Evolutionary conservation across 2,888 invertebrate species (phyloP).

Genomic region (Sinhomidia bicolor): DNA sequence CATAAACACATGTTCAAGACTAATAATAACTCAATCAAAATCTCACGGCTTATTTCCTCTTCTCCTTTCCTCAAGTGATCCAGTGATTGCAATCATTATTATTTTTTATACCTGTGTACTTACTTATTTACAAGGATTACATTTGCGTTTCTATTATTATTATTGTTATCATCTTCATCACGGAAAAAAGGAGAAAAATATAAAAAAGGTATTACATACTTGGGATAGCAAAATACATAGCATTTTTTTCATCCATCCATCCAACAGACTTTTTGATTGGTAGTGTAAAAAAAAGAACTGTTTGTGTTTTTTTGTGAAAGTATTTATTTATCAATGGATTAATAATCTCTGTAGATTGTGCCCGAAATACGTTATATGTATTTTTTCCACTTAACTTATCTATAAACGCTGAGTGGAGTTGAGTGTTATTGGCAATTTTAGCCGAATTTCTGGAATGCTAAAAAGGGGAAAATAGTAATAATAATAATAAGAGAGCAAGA

Average conservation of each 20-base stretch:
- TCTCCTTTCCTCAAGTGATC: neutral
- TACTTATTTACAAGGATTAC: neutral
- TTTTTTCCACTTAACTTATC: conserved; percentile 43
- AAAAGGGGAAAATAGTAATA: neutral
- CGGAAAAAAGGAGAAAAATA: neutral
- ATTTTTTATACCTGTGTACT: neutral
- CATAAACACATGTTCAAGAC: conserved; percentile 56
- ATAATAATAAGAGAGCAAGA: too few species aligned
- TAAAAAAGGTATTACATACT: neutral
- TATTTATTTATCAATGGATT: neutral
- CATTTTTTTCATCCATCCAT: neutral
- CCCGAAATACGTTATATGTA: neutral
- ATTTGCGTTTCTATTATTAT: neutral
- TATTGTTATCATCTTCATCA: conserved; percentile 3
- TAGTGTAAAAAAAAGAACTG: neutral
- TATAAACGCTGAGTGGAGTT: conserved; percentile 11
- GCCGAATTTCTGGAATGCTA: conserved; percentile 12
- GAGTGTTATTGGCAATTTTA: conserved; percentile 29
- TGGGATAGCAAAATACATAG: neutral
- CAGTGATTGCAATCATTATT: conserved; percentile 31
- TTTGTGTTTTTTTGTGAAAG: neutral
- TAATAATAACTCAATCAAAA: conserved; percentile 53
- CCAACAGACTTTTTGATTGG: too few species aligned
- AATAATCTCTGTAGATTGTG: conserved; percentile 23
- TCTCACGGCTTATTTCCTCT: conserved; percentile 34